Conservation (phyloP, 2,113 vertebrate genomes). For the Alouatta palliata region DNA sequence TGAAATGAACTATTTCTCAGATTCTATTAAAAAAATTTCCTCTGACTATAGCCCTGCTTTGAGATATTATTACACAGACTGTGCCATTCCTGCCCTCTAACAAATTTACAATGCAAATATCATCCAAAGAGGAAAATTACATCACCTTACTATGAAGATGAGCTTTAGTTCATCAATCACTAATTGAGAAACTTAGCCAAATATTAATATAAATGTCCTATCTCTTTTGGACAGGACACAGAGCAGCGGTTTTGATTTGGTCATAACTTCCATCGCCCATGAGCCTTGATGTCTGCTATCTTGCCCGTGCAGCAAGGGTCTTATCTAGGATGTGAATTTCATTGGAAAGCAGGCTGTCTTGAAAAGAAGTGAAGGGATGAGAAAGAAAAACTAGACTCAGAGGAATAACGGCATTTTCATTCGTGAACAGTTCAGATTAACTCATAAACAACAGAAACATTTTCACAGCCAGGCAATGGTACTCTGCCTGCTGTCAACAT, state of each 20-base stretch:
- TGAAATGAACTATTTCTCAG: slow-evolving; percentile 59
- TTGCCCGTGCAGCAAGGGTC: slow-evolving; percentile 66
- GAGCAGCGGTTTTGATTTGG: slow-evolving; percentile 65
- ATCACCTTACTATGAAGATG: slow-evolving; percentile 44
- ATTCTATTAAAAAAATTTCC: slow-evolving; percentile 40
- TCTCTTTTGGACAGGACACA: slow-evolving; percentile 65
- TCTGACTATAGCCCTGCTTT: neutral
- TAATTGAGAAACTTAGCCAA: slow-evolving; percentile 73
- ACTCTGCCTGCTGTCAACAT: neutral
- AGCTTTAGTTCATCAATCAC: slow-evolving; percentile 57
- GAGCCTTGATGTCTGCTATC: slow-evolving; percentile 79
- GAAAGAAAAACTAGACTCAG: slow-evolving; percentile 59
- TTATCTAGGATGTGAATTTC: slow-evolving; percentile 78
- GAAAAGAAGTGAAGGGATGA: slow-evolving; percentile 59
- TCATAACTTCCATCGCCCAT: slow-evolving; percentile 12
- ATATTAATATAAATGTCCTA: slow-evolving; percentile 76
- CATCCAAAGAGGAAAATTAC: slow-evolving; percentile 56
- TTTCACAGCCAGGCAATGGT: neutral
- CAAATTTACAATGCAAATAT: slow-evolving; percentile 65
- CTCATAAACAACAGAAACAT: slow-evolving; percentile 64
- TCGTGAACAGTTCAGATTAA: slow-evolving; percentile 45
- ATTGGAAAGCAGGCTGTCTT: slow-evolving; percentile 68
- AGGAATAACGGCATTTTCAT: slow-evolving; percentile 36
- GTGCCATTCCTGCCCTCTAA: slow-evolving; percentile 37
- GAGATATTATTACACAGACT: slow-evolving; percentile 46